Evolutionary conservation across 23 tunicate genomes (phyloP).

Genomic region (Phallusia fumigata): DNA sequence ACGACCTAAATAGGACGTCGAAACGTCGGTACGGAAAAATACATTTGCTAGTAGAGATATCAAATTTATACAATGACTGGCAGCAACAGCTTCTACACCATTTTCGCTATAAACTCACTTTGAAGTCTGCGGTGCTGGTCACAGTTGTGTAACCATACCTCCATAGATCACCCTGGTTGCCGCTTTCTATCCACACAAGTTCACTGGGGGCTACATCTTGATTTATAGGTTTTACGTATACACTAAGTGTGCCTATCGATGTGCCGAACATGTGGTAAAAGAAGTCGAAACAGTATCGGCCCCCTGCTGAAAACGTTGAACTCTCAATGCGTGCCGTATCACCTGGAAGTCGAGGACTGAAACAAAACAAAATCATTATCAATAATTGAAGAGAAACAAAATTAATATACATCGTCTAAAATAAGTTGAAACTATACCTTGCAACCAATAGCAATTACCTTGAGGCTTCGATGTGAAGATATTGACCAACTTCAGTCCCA

Average conservation of each 20-base stretch:
- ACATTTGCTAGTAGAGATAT: too few species aligned
- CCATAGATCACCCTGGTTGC: conserved; percentile 91
- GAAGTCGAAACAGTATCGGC: conserved; percentile 80
- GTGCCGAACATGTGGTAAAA: conserved; percentile 91
- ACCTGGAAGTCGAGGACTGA: conserved; percentile 69
- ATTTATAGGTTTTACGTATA: conserved; percentile 60
- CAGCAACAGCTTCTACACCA: too few species aligned
- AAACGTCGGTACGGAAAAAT: too few species aligned
- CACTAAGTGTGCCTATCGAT: conserved; percentile 56
- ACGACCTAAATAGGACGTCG: too few species aligned
- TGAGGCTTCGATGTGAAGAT: conserved; percentile 79
- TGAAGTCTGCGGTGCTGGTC: conserved; percentile 52
- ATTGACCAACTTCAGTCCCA: conserved; percentile 61
- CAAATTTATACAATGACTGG: too few species aligned
- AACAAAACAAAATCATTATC: not conserved
- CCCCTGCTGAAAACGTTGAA: conserved; percentile 49
- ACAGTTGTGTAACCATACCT: conserved; percentile 61
- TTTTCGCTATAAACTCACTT: conserved; percentile 23
- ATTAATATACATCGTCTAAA: not conserved
- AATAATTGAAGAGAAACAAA: conserved; percentile 22
- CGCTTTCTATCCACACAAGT: conserved; percentile 61
- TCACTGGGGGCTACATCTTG: conserved; percentile 26
- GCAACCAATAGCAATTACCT: conserved; percentile 24
- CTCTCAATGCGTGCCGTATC: conserved; percentile 67
- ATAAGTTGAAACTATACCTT: too few species aligned